Conservation (phyloP, 2,113 vertebrate genomes). For the Anser brachyrhynchus region DNA sequence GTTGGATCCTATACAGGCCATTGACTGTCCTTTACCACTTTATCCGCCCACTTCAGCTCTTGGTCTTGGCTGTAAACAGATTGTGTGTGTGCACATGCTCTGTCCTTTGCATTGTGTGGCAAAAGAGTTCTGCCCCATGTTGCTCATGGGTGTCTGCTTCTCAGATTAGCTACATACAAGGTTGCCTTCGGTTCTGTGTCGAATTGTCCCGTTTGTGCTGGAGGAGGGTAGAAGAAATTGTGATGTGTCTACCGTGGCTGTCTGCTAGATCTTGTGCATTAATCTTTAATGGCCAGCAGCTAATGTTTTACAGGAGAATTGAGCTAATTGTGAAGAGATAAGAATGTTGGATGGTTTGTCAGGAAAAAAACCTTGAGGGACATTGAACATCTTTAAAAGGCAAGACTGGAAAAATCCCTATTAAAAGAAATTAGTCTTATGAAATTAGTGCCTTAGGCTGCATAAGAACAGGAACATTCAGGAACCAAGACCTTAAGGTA, state of each 20-base stretch:
- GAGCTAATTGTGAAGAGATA: background rate
- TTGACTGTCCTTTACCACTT: background rate
- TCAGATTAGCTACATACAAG: fast-evolving
- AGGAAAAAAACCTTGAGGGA: background rate
- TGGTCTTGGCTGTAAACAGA: background rate
- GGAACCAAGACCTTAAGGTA: background rate
- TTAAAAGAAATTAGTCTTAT: background rate
- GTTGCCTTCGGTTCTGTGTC: background rate
- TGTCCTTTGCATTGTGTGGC: background rate
- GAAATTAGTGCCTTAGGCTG: background rate
- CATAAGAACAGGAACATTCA: background rate
- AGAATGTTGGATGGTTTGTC: background rate
- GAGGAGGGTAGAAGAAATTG: background rate
- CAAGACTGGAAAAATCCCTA: background rate
- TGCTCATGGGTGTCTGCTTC: background rate
- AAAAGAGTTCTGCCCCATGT: background rate
- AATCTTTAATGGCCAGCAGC: background rate
- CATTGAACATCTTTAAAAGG: background rate
- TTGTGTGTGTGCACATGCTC: background rate
- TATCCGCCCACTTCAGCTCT: background rate
- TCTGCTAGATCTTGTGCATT: background rate
- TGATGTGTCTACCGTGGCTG: background rate
- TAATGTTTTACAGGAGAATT: background rate
- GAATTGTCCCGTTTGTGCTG: background rate
- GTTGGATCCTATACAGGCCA: fast-evolving